Base-by-base conservation (phyloP, 2,113 vertebrate species). In the Lagenorhynchus albirostris region DNA sequence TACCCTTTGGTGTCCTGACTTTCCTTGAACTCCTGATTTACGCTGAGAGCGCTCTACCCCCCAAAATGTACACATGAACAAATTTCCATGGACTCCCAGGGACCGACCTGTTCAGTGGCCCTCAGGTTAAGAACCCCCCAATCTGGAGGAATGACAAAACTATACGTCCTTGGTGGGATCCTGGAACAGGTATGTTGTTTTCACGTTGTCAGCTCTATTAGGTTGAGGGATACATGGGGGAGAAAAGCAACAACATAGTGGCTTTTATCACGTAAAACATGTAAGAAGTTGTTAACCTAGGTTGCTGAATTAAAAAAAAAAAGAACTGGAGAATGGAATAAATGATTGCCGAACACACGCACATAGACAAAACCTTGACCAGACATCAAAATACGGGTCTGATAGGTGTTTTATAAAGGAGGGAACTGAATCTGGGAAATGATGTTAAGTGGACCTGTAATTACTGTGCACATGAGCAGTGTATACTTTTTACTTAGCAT, bases 341-440 rank as follows among this genome's bases (percentile, higher is more conserved):
- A 91, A 86, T 95, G 97, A 91, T 83, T 86, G 25, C 90, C 83
- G 94, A 95, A 91, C 23, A 84, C 25, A 71, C 38, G 74, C 8
- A 95, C 23, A 83, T 7, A 89, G 94, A 70, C 95, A 81, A 91
- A 91, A 96, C 94, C 62, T 94, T 96, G 97, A 47, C 44, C 36
- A 83, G 85, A 38, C 63, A 47, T 96, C 36, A 95, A 96, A 98
- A 70, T 50, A 41, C 85, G 47, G 63, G 17, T 97, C 90, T 97
- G 97, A 95, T 90, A 88, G 86, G 62, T 97, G 92, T 95, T 92
- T 96, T 89, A 63, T 77, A 80, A 97, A 93, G 96, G 53, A 82
- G 96, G 68, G 89, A 97, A 95, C 95, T 70, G 93, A 97, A 67
- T 95, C 82, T 96, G 82, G 94, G 55, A 95, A 97, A 55, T 94